A percentile compares a stretch with the other conserved stretches of the same genome.
These are phyloP conservation scores for Scatophagus argus DNA, from an alignment of 2,113 vertebrate species.

Conservation along the genomic window DNA sequence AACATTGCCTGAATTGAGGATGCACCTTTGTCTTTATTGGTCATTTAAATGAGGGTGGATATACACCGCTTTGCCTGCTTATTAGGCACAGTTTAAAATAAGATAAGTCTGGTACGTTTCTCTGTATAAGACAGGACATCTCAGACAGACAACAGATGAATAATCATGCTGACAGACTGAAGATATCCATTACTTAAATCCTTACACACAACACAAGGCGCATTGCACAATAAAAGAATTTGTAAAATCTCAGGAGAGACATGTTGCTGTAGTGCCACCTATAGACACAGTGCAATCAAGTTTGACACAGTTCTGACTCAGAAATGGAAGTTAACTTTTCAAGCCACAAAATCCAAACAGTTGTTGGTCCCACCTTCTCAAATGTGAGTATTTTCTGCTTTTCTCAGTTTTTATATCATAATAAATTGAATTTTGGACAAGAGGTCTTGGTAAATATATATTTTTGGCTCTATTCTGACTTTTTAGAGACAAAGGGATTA, in stretches of 20 bases:
- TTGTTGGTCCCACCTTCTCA: neutral
- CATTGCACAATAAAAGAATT: neutral
- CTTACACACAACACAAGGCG: neutral
- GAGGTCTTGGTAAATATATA: too few relatives aligned
- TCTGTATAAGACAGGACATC: too few relatives aligned
- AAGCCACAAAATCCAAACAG: neutral
- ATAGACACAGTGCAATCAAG: neutral
- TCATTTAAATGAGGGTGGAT: neutral
- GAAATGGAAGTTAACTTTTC: neutral
- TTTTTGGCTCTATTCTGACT: too few relatives aligned
- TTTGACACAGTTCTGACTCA: neutral
- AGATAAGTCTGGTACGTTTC: neutral
- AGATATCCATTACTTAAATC: neutral
- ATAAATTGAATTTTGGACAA: too few relatives aligned
- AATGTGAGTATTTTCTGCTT: neutral
- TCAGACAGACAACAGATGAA: neutral
- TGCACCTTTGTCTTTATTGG: too few relatives aligned
- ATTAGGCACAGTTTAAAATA: neutral
- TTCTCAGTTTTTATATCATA: too few relatives aligned
- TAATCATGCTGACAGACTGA: neutral
- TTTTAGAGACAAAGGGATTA: too few relatives aligned
- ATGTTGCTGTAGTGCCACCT: slow-evolving; percentile 1
- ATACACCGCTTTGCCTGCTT: neutral
- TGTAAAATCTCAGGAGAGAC: neutral
- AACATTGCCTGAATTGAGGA: too few relatives aligned